A percentile compares a stretch with the other conserved stretches of the same genome.
Evolutionary conservation across 2,888 invertebrate genomes (phyloP).

Genomic region (Parnassius smintheus): DNA sequence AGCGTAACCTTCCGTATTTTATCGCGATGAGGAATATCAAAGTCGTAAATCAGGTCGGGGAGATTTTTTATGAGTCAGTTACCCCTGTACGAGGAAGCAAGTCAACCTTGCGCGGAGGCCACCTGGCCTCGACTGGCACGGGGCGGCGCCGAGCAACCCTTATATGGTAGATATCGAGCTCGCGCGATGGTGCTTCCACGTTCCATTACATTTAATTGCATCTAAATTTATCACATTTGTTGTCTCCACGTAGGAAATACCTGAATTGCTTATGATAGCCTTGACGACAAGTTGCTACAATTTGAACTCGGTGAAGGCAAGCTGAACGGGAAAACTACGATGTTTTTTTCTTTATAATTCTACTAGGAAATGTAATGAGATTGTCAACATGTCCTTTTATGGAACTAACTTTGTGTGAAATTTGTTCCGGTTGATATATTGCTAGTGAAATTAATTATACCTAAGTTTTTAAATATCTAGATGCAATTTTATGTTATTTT

Average conservation of each 20-base stretch:
- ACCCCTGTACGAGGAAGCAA: constrained; percentile 49
- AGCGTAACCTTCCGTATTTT: constrained; percentile 50
- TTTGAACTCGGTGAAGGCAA: background rate
- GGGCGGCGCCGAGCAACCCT: constrained; percentile 51
- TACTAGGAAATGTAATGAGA: constrained; percentile 20
- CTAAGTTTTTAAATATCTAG: no score
- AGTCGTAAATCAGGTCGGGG: constrained; percentile 60
- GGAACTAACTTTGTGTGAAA: constrained; percentile 9
- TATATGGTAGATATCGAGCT: constrained; percentile 43
- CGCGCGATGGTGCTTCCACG: constrained; percentile 35
- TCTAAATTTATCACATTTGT: constrained; percentile 52
- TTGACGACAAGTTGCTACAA: constrained; percentile 1
- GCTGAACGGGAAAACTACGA: constrained; percentile 7
- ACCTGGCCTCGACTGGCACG: constrained; percentile 47
- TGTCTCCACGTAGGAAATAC: constrained; percentile 35
- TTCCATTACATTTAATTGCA: constrained; percentile 38
- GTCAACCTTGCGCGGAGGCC: constrained; percentile 45
- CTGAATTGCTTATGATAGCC: constrained; percentile 27
- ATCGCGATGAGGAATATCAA: constrained; percentile 46
- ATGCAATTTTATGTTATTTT: no score
- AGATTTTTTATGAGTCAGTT: constrained; percentile 66
- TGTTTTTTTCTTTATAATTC: constrained; percentile 12
- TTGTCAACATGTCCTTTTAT: constrained; percentile 23
- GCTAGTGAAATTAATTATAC: background rate
- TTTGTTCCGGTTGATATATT: constrained; percentile 16